phyloP scores from a whole-genome alignment of 2,797 vertebrate species.

The Lemur catta region DNA sequence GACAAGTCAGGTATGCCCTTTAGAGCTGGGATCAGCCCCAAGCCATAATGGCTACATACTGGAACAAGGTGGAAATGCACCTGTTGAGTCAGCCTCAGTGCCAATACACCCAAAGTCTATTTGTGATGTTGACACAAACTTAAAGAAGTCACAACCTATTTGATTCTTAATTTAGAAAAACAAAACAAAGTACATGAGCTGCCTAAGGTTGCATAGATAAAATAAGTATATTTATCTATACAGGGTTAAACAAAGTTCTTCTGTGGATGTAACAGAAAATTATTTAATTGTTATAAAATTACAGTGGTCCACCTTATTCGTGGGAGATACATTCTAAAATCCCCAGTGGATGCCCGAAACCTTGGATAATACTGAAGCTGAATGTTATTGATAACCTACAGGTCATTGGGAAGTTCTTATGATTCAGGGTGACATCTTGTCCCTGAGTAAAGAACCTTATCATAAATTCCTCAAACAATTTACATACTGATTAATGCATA shows the following conservation, averaged over 20 bases:
- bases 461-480: not conserved
- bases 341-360: not conserved
- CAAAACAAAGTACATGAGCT: not conserved
- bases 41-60: not conserved
- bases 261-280: not conserved
- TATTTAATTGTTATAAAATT: not conserved
- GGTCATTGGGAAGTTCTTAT: not conserved
- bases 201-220: not conserved
- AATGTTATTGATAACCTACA: not conserved
- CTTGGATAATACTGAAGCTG: not conserved
- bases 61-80: not conserved
- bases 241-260: not conserved
- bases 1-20: not conserved
- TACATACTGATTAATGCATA: not conserved
- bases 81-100: not conserved
- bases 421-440: not conserved
- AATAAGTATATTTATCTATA: not conserved
- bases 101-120: not conserved
- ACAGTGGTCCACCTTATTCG: not conserved
- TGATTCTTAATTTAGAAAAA: not conserved
- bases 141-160: not conserved
- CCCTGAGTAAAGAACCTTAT: not conserved
- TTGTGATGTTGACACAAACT: not conserved
- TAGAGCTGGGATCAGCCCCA: not conserved
- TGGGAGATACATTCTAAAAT: not conserved